Conservation (phyloP, 1,140 invertebrate species). For the Mizuhopecten yessoensis region DNA sequence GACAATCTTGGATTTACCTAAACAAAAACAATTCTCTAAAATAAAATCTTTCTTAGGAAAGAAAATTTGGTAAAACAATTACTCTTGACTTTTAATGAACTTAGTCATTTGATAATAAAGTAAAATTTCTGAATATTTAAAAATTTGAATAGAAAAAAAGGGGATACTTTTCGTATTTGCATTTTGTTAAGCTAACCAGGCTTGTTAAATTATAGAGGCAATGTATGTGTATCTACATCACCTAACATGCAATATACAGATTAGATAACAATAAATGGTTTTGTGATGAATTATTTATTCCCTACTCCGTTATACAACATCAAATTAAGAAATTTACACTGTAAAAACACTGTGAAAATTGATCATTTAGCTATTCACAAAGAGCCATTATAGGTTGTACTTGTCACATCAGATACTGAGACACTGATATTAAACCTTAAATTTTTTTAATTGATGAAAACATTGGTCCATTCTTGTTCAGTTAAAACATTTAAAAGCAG, state of each 20-base stretch:
- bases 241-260: background rate
- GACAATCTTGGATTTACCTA: background rate
- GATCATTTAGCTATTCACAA: background rate
- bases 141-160: no score
- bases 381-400: background rate
- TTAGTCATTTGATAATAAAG: no score
- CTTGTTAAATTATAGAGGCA: background rate
- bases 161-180: background rate
- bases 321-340: slow-evolving; percentile 20
- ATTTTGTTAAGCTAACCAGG: background rate
- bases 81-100: background rate
- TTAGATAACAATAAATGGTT: slow-evolving; percentile 27
- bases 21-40: background rate
- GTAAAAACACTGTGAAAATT: slow-evolving; percentile 21
- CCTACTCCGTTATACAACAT: background rate
- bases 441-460: no score
- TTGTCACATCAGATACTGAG: background rate
- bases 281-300: background rate
- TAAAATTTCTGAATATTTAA: no score
- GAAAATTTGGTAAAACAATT: no score
- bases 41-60: background rate
- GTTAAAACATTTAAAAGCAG: no score
- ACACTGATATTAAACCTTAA: no score
- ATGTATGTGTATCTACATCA: background rate
- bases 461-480: no score